Conservation (phyloP, 2,113 vertebrate genomes). For the Alosa alosa region DNA sequence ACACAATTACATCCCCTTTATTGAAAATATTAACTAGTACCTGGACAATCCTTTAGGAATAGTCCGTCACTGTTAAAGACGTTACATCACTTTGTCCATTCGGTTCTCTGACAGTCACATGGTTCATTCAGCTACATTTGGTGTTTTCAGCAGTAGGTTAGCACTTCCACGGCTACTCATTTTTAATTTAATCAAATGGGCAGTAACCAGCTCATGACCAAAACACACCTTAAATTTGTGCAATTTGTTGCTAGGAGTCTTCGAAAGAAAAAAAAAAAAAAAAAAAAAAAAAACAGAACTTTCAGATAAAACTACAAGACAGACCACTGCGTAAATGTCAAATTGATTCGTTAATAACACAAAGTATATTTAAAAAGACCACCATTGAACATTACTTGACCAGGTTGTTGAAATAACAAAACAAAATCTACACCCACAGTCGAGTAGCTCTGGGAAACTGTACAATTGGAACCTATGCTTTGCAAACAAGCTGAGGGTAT, state of each 20-base stretch:
- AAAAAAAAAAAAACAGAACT: constrained; percentile 48
- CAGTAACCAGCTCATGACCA: constrained; percentile 56
- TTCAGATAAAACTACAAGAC: constrained; percentile 66
- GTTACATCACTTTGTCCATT: constrained; percentile 66
- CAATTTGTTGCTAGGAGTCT: constrained; percentile 67
- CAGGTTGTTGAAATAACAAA: constrained; percentile 65
- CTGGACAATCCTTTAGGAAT: constrained; percentile 71
- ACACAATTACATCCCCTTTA: constrained; percentile 65
- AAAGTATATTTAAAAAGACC: constrained; percentile 82
- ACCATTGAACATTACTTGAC: constrained; percentile 76
- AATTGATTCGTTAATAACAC: constrained; percentile 70
- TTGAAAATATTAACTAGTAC: constrained; percentile 73
- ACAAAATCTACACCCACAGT: constrained; percentile 50
- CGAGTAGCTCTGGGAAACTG: constrained; percentile 78
- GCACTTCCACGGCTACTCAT: constrained; percentile 62
- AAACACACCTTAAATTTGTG: constrained; percentile 72
- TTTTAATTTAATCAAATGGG: constrained; percentile 59
- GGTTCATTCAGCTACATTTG: constrained; percentile 60
- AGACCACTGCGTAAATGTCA: constrained; percentile 66
- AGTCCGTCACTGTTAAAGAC: constrained; percentile 71
- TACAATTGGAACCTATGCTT: constrained; percentile 84
- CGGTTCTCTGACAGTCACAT: constrained; percentile 58
- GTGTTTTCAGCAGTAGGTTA: constrained; percentile 55
- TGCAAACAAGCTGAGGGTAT: constrained; percentile 13
- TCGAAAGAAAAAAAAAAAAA: constrained; percentile 59